These are phyloP conservation scores for Chloromyia formosa DNA, from an alignment of 2,888 invertebrate genomes.

Conservation along the genomic window DNA sequence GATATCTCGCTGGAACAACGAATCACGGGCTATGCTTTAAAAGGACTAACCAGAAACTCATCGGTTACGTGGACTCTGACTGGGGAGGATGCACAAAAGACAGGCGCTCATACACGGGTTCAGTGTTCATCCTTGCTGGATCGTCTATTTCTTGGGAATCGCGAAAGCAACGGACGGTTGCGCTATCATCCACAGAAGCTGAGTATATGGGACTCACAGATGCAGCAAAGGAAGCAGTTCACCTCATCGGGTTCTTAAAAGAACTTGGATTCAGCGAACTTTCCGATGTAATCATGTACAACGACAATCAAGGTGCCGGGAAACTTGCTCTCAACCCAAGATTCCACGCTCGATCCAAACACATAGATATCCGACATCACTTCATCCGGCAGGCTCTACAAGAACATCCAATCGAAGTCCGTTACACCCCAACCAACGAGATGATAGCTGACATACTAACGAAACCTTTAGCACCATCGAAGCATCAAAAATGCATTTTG, in stretches of 20 bases:
- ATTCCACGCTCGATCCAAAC: not conserved
- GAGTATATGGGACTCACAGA: not conserved
- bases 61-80: not conserved
- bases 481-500: no score
- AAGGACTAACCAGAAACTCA: not conserved
- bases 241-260: not conserved
- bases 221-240: slow-evolving; percentile 6
- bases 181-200: not conserved
- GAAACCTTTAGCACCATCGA: no score
- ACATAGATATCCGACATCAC: not conserved
- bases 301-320: slow-evolving; percentile 7
- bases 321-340: not conserved
- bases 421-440: no score
- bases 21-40: slow-evolving; percentile 9
- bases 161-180: slow-evolving; percentile 6
- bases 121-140: slow-evolving; percentile 8
- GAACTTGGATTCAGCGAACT: slow-evolving; percentile 9
- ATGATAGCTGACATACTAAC: no score
- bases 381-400: not conserved
- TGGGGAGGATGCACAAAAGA: slow-evolving; percentile 20
- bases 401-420: no score
- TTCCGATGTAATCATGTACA: slow-evolving; percentile 6
- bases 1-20: slow-evolving; percentile 49
- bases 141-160: slow-evolving; percentile 11
- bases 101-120: not conserved